A percentile compares a stretch with the other conserved stretches of the same genome.
These are phyloP conservation scores for Gobiocypris rarus DNA, from an alignment of 2,113 vertebrate species.

Conservation along the genomic window DNA sequence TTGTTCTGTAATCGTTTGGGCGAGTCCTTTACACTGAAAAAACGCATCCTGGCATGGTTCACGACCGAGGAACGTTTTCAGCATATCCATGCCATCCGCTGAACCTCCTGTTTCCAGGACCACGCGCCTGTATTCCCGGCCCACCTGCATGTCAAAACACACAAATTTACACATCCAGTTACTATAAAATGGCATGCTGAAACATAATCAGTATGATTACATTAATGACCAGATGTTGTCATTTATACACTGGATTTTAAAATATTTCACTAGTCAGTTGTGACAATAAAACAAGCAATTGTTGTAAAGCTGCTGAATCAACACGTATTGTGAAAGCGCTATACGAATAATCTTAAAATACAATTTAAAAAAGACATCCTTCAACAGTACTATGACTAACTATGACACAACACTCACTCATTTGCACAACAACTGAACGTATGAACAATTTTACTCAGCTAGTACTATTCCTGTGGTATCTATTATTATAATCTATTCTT, in stretches of 20 bases:
- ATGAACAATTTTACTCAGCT: background rate
- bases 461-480: background rate
- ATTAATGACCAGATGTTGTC: background rate
- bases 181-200: background rate
- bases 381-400: constrained; percentile 2
- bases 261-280: background rate
- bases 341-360: background rate
- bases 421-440: constrained; percentile 8
- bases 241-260: background rate
- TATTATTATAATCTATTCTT: background rate
- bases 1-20: constrained; percentile 34
- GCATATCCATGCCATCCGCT: constrained; percentile 89
- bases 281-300: no score
- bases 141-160: constrained; percentile 79
- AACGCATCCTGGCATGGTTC: constrained; percentile 88
- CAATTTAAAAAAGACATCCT: no score
- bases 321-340: no score
- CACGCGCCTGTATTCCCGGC: constrained; percentile 88
- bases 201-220: background rate
- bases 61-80: constrained; percentile 85
- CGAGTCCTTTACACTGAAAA: constrained; percentile 88
- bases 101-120: constrained; percentile 92
- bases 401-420: background rate
- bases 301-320: no score
- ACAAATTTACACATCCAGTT: background rate